Base-by-base conservation (phyloP, 2,113 vertebrate species). In the Hippocampus guttulatus region DNA sequence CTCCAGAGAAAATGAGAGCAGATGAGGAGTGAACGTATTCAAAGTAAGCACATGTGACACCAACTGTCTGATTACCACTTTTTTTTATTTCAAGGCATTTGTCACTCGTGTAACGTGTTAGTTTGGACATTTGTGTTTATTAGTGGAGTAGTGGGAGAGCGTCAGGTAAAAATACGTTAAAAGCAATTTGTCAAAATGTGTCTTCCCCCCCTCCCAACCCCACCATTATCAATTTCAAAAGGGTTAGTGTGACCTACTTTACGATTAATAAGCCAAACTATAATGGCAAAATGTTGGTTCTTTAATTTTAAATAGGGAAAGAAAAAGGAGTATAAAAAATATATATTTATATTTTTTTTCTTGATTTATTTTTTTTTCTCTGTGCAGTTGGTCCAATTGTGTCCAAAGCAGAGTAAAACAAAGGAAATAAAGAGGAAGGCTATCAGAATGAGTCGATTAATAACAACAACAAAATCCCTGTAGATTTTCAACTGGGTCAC, bases 1-100 rank as follows among this genome's bases (percentile, higher is more conserved):
- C 78, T 85, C 81, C 76, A 87, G 82, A 87, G 82, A 84, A 76
- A 78, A 74, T 67, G 70, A 61, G 52, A 58, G 21, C 38, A 81
- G 81, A 87, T 82, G 71, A 88, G 81, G 84, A 83, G 69, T 76
- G 66, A 75, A 51, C 67, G 64, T 71, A 73, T 60, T 27, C 23
- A 78, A 69, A 77, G 52, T 83, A 83, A 88, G 76, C 71, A 69
- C 67, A 60, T 79, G 51, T 88, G 87, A 87, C 84, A 85, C 81
- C 74, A 67, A 71, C 66, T 82, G 84, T 88, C 83, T 84, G 79
- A 74, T 81, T 86, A 81, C 41, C 70, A 43, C 58, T 30, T 8
- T 6, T 33, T 20, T 16, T 33, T 33, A 68, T 76, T 81, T 77
- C 62, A 75, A 75, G 77, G 83, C 81, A 86, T 88, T 86, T 85